Percentiles rank a stretch among this genome's conserved stretches.
These are phyloP conservation scores for Azemiops feae DNA, from an alignment of 2,113 vertebrate species.

Conservation along the genomic window DNA sequence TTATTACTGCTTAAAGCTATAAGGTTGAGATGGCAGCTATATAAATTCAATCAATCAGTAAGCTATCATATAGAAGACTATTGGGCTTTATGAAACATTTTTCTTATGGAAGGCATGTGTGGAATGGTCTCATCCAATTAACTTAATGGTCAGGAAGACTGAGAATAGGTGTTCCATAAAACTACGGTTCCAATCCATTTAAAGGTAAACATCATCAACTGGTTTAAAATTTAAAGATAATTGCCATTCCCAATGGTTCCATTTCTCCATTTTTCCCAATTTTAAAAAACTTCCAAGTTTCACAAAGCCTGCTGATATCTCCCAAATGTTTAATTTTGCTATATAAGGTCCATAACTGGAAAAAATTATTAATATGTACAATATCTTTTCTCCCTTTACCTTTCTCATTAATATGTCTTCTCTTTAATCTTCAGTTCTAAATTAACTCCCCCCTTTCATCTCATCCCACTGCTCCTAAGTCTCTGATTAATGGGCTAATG, in stretches of 20 bases:
- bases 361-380: not conserved
- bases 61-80: not conserved
- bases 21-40: not conserved
- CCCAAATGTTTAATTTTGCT: not conserved
- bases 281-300: not conserved
- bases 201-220: not conserved
- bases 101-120: not conserved
- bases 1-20: not conserved
- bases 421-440: constrained; percentile 5
- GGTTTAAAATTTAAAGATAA: not conserved
- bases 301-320: not conserved
- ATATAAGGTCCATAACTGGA: not conserved
- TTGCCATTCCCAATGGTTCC: not conserved
- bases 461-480: not conserved
- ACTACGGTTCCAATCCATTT: not conserved
- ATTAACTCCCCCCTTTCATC: not conserved
- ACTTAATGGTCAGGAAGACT: not conserved
- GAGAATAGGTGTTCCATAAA: not conserved
- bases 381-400: not conserved
- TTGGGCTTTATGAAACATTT: not conserved
- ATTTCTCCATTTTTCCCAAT: not conserved
- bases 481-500: constrained; percentile 16
- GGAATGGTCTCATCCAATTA: not conserved
- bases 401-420: not conserved
- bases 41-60: not conserved